Evolutionary conservation across 2,797 vertebrate genomes (phyloP), one percentile per base, ranked within the genome.

Genomic region (Gallinago stenura): DNA sequence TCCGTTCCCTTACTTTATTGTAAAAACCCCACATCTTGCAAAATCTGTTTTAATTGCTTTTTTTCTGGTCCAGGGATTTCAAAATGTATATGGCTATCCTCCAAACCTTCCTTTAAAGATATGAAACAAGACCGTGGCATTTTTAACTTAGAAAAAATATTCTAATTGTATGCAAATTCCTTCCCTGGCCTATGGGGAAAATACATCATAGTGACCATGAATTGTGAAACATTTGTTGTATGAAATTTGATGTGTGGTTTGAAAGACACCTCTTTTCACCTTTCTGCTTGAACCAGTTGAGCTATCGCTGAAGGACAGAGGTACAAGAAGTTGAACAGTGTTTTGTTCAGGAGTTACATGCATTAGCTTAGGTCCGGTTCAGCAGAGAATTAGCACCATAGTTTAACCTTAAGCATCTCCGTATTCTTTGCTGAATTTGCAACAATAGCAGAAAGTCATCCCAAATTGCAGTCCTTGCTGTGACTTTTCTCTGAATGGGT

Each of bases 21-120:
- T 65, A 57, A 50, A 93, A 80, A 70, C 11, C 1, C 3, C 7
- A 3, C 33, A 22, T 85, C 48, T 92, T 92, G 76, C 87, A 96
- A 83, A 93, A 90, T 92, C 69, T 78, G 64, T 39, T 92, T 83
- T 50, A 91, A 61, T 54, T 50, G 15, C 46, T 94, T 48, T 62
- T 35, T 37, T 94, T 84, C 87, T 93, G 28, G 54, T 61, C 73
- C 95, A 94, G 60, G 26, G 66, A 93, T 96, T 96, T 97, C 93
- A 93, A 95, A 94, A 91, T 53, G 10, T 10, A 15, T 20, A 30
- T 83, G 93, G 95, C 83, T 33, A 3, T 43, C 31, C 80, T 96
- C 93, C 95, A 95, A 83, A 72, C 22, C 69, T 91, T 88, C 70
- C 62, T 93, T 91, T 83, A 93, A 91, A 87, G 73, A 53, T 56